Conservation (phyloP, 1,140 invertebrate species). For the Berghia stephanieae region DNA sequence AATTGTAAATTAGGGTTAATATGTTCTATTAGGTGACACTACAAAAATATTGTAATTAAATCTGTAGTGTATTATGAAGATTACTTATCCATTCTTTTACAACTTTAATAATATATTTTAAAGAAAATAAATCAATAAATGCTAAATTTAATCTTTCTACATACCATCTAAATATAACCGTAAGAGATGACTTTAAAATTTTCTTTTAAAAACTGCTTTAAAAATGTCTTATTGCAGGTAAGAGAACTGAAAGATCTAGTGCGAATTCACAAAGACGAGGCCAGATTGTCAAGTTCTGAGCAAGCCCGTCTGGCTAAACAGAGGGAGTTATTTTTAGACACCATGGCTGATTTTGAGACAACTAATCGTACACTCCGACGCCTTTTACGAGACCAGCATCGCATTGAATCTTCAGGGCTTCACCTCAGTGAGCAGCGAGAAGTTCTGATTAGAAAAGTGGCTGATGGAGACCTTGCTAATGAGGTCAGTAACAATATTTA, state of each 20-base stretch:
- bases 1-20: too few relatives aligned
- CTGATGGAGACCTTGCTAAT: slow-evolving; percentile 54
- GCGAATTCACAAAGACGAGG: slow-evolving; percentile 51
- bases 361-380: slow-evolving; percentile 59
- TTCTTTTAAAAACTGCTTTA: background rate
- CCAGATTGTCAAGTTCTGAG: slow-evolving; percentile 48
- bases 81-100: too few relatives aligned
- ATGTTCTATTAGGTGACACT: too few relatives aligned
- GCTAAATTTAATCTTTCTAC: too few relatives aligned
- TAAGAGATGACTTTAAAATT: too few relatives aligned
- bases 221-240: slow-evolving; percentile 1
- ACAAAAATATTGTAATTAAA: too few relatives aligned
- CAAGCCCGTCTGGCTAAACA: slow-evolving; percentile 52
- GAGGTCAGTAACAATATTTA: slow-evolving; percentile 52
- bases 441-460: slow-evolving; percentile 57
- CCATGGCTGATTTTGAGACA: slow-evolving; percentile 62
- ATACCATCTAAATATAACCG: too few relatives aligned
- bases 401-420: slow-evolving; percentile 53
- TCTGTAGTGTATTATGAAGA: too few relatives aligned
- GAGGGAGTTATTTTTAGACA: slow-evolving; percentile 60
- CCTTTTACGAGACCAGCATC: slow-evolving; percentile 60
- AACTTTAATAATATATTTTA: too few relatives aligned
- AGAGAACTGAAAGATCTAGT: slow-evolving; percentile 51
- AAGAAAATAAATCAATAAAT: too few relatives aligned
- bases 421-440: slow-evolving; percentile 60